phyloP scores from a whole-genome alignment of 2,113 vertebrate genomes.

The Corvus cornix region DNA sequence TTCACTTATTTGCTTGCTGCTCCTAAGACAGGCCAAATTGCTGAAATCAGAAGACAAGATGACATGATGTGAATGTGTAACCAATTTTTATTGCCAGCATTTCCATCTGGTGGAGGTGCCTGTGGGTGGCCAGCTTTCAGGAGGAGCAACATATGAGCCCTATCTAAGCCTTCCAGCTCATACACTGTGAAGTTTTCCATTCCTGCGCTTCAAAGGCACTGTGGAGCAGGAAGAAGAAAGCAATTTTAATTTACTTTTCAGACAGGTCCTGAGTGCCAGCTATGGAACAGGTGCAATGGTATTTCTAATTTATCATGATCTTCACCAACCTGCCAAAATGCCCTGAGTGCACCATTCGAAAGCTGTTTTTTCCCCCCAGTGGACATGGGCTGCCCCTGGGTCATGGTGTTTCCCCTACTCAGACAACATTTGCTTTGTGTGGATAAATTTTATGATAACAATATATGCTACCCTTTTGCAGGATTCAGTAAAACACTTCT shows the following conservation, averaged over 20 bases:
- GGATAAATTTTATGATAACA: background rate
- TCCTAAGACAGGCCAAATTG: background rate
- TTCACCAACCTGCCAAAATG: background rate
- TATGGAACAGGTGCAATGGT: background rate
- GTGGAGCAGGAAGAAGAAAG: background rate
- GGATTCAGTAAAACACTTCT: background rate
- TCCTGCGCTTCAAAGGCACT: accelerated
- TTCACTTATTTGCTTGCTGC: background rate
- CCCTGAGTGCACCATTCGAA: background rate
- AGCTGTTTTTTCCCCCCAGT: background rate
- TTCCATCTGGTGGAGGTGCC: background rate
- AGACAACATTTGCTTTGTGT: background rate
- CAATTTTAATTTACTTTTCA: background rate
- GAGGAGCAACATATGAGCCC: background rate
- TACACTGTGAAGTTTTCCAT: background rate
- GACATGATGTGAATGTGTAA: background rate
- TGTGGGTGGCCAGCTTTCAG: background rate
- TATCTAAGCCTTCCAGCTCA: background rate
- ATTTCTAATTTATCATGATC: background rate
- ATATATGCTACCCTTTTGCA: background rate
- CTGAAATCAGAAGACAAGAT: background rate
- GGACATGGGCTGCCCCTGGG: background rate
- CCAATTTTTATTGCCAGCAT: background rate
- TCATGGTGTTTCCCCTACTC: background rate
- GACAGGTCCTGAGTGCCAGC: background rate